Conservation (phyloP, 2,888 invertebrate species). For the Galeopsomyia nigrocyanea region DNA sequence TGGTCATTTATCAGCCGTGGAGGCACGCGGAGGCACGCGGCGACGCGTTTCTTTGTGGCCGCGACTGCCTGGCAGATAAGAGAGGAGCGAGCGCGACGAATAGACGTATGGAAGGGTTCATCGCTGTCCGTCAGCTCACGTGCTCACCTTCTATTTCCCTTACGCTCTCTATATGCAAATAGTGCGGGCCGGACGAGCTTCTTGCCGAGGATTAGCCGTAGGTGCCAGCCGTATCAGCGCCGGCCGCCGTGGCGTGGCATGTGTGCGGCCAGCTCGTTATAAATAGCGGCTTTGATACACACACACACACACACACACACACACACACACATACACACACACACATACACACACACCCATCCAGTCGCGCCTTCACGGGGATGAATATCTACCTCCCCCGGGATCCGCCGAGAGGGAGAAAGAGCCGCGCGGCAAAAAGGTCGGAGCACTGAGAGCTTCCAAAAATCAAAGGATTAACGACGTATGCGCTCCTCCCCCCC, state of each 20-base stretch:
- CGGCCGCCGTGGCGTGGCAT: too few species aligned
- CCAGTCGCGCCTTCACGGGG: slow-evolving; percentile 60
- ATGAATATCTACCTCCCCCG: slow-evolving; percentile 52
- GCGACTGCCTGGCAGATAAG: slow-evolving; percentile 1
- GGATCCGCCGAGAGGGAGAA: slow-evolving; percentile 49
- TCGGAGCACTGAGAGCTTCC: slow-evolving; percentile 42
- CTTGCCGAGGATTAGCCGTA: slow-evolving; percentile 14
- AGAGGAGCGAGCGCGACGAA: slow-evolving; percentile 48
- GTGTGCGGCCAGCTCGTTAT: slow-evolving; percentile 55
- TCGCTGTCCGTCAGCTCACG: slow-evolving; percentile 59
- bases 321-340: background rate
- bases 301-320: background rate
- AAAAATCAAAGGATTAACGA: slow-evolving; percentile 64
- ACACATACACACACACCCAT: slow-evolving; percentile 38
- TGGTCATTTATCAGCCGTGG: slow-evolving; percentile 54
- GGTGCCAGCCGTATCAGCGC: slow-evolving; percentile 21
- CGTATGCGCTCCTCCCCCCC: slow-evolving; percentile 42
- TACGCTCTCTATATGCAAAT: slow-evolving; percentile 69
- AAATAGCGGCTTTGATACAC: slow-evolving; percentile 65
- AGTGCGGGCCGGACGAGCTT: slow-evolving; percentile 48
- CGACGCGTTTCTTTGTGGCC: slow-evolving; percentile 43
- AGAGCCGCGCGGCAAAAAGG: slow-evolving; percentile 10
- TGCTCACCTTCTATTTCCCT: slow-evolving; percentile 68
- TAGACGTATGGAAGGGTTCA: slow-evolving; percentile 62
- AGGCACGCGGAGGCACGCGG: slow-evolving; percentile 15